Base-by-base conservation (phyloP, 2,797 vertebrate species). In the Muscicapa striata region DNA sequence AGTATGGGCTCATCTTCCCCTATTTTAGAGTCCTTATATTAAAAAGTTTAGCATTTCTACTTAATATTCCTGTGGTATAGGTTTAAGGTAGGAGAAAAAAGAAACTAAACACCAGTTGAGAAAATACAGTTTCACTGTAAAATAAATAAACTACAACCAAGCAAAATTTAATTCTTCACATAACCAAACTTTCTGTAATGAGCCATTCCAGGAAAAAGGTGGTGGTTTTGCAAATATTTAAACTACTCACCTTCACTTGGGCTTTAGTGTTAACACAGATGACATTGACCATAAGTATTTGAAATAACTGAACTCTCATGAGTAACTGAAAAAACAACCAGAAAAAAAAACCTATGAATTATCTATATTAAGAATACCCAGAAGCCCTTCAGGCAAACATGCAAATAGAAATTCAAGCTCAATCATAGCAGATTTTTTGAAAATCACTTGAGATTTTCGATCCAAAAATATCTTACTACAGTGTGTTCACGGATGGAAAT, bases 381-480 rank as follows among this genome's bases (percentile, higher is more conserved):
- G 59, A 91, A 86, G 7, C 17, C 40, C 66, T 73, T 52, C 3
- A 11, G 38, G 32, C 54, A 91, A 92, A 91, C 40, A 91, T 68
- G 34, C 29, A 91, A 94, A 79, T 49, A 79, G 14, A 88, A 61
- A 48, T 46, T 57, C 27, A 78, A 74, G 48, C 43, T 77, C 61
- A 93, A 91, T 92, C 70, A 84, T 70, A 82, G 11, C 17, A 62
- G 24, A 23, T 8, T 86, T 89, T 94, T 89, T 79, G 26, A 94
- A 91, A 84, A 86, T 80, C 78, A 58, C 27, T 93, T 92, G 69
- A 70, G 68, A 84, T 81, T 94, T 81, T 36, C 62, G 9, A 57
- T 89, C 38, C 21, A 61, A 91, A 92, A 78, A 27, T 78, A 87
- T 48, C 30, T 84, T 84, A 27, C 38, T 73, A 51, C 27, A 45